Base-by-base conservation (phyloP, 2,888 invertebrate species). In the Diarsia rubi region DNA sequence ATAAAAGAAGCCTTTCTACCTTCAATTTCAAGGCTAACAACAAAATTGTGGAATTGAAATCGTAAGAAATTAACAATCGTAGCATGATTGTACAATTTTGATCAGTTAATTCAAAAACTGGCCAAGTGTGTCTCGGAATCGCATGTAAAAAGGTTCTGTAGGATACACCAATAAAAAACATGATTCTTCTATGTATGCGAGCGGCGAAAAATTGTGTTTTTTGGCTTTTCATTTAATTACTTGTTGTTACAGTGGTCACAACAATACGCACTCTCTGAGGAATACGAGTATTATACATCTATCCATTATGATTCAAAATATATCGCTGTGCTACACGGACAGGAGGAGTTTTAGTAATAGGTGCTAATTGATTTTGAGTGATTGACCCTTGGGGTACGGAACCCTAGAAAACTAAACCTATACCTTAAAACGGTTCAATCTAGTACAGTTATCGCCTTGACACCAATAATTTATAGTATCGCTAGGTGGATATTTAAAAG, bases 401-500 rank as follows among this genome's bases (percentile, higher is more conserved):
- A 62, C 62, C n/a, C 14, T 42, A 60, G n/a, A 60, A 54, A 67
- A 44, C 37, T 45, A 69, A 49, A 16, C 66, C 24, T 54, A 14
- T 52, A 52, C 80, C 78, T 84, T 54, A 75, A 74, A 85, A 88
- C 85, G 79, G 88, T 91, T 90, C 88, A 91, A 91, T 90, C 83
- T 82, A 84, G 75, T 77, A 78, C 85, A 76, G 88, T 90, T 88
- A 90, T 88, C 88, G 88, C 88, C 82, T 82, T 87, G 86, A 86
- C 88, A 88, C 82, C 86, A 82, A 86, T 86, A 87, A 83, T 88
- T 90, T 90, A 89, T 89, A 84, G 83, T 84, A 75, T 82, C 59
- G 76, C 66, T 75, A 79, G 74, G 84, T 83, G 89, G 89, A 91
- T 93, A 92, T 93, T 93, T 93, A 92, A 93, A 93, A 92, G 91